phyloP scores from a whole-genome alignment of 2,113 vertebrate genomes.

The Ivindomyrus marchei region DNA sequence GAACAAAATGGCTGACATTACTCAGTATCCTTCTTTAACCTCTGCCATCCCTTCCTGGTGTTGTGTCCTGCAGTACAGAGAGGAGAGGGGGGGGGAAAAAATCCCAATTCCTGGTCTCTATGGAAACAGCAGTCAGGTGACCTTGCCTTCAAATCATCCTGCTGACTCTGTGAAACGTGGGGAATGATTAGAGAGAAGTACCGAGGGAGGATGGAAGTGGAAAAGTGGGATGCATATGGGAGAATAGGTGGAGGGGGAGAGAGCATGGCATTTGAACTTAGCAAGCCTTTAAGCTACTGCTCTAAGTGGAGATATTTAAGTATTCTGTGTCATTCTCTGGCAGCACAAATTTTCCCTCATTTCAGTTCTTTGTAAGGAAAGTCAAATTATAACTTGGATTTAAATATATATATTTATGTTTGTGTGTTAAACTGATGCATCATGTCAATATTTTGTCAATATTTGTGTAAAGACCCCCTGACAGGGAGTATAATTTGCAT shows the following conservation, averaged over 20 bases:
- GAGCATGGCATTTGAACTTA: constrained; percentile 14
- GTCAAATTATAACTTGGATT: background rate
- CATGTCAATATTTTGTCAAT: background rate
- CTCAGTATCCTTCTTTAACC: constrained; percentile 50
- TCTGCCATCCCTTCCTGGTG: constrained; percentile 41
- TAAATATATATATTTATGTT: background rate
- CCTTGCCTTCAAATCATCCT: constrained; percentile 57
- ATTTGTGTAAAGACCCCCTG: background rate
- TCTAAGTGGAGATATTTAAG: constrained; percentile 17
- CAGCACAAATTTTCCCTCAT: background rate
- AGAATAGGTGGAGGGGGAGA: constrained; percentile 5
- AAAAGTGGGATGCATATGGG: constrained; percentile 17
- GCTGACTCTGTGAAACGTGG: constrained; percentile 61
- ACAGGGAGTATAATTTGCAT: background rate
- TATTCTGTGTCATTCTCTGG: constrained; percentile 16
- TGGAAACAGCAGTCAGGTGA: constrained; percentile 62
- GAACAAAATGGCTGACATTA: constrained; percentile 56
- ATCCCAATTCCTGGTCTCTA: constrained; percentile 52
- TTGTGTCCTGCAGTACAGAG: constrained; percentile 36
- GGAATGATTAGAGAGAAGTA: constrained; percentile 16
- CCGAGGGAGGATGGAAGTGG: constrained; percentile 38
- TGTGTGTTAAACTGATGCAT: background rate
- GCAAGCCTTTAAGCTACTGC: constrained; percentile 14
- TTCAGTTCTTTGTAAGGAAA: background rate
- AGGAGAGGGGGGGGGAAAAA: constrained; percentile 28